Conservation (phyloP, 23 tunicate genomes). For the Oikopleura dioica region DNA sequence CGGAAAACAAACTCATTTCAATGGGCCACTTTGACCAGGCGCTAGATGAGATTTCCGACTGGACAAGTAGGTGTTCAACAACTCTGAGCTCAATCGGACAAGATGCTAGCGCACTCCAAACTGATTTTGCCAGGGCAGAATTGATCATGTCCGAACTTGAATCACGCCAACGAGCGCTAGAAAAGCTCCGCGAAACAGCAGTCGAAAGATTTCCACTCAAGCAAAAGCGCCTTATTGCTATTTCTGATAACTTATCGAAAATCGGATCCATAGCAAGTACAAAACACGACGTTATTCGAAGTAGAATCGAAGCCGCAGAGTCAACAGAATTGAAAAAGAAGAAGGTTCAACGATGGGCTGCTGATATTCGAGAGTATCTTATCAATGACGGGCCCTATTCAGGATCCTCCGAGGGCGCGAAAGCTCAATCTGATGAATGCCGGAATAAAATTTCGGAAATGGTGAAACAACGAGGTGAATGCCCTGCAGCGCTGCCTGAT, state of each 20-base stretch:
- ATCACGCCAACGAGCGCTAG: background rate
- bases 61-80: background rate
- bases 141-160: background rate
- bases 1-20: background rate
- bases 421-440: background rate
- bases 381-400: background rate
- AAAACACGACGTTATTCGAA: background rate
- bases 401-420: background rate
- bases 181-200: background rate
- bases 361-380: background rate
- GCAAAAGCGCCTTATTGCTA: background rate
- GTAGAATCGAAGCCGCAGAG: background rate
- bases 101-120: background rate
- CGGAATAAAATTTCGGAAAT: constrained; percentile 4
- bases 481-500: background rate
- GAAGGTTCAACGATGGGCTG: constrained; percentile 10
- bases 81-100: background rate
- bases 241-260: background rate
- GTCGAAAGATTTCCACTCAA: background rate
- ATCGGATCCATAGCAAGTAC: constrained; percentile 2
- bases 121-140: background rate
- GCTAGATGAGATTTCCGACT: background rate
- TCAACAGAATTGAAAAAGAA: background rate
- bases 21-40: constrained; percentile 5
- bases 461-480: background rate